Conservation (phyloP, 2,888 invertebrate species). For the Teleogryllus oceanicus region DNA sequence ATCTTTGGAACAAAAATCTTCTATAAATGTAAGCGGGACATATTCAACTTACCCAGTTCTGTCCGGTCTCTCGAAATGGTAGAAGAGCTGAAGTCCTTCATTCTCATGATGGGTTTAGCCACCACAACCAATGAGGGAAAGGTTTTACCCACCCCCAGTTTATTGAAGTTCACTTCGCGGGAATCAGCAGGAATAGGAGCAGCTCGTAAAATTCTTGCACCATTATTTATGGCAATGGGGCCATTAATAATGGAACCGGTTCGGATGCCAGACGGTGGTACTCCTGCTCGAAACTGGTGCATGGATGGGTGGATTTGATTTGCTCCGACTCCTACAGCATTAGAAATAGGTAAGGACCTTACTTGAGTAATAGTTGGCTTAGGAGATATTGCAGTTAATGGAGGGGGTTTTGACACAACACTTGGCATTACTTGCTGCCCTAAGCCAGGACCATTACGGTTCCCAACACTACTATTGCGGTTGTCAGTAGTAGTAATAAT, state of each 20-base stretch:
- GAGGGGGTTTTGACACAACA: not conserved
- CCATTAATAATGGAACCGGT: not conserved
- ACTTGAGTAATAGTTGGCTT: not conserved
- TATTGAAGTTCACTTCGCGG: conserved; percentile 72
- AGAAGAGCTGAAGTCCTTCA: conserved; percentile 56
- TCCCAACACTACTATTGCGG: not conserved
- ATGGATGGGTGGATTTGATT: conserved; percentile 1
- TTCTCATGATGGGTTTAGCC: conserved; percentile 72
- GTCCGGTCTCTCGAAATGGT: conserved; percentile 46
- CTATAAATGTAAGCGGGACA: too few relatives aligned
- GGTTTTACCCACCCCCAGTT: conserved; percentile 67
- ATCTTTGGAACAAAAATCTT: too few relatives aligned
- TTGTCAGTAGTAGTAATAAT: not conserved
- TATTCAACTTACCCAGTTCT: conserved; percentile 46
- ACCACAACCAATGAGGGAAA: conserved; percentile 82
- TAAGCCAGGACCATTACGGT: not conserved
- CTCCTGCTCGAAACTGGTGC: not conserved
- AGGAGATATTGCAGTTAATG: not conserved
- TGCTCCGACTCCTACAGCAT: not conserved
- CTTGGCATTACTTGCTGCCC: not conserved
- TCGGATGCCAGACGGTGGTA: not conserved
- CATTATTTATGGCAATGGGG: not conserved
- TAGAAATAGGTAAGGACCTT: not conserved
- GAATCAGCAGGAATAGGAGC: conserved; percentile 57
- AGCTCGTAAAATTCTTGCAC: conserved; percentile 1